Evolutionary conservation across 2,888 invertebrate genomes (phyloP).

Genomic region (Limnephilus auricula): DNA sequence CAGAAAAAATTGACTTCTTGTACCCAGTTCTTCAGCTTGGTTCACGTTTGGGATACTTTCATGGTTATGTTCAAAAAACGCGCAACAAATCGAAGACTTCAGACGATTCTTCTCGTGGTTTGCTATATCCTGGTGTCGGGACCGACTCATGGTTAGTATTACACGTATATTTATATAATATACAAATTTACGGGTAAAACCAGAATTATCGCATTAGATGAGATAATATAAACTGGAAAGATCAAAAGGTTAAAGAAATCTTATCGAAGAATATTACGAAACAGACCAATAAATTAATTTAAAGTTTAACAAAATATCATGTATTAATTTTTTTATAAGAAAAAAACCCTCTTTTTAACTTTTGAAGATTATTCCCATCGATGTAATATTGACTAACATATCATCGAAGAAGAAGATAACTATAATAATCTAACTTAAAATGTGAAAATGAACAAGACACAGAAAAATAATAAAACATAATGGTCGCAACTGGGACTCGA

Average conservation of each 20-base stretch:
- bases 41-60: slow-evolving; percentile 70
- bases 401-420: no score
- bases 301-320: no score
- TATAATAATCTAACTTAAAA: no score
- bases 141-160: slow-evolving; percentile 75
- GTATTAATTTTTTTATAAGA: no score
- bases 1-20: slow-evolving; percentile 24
- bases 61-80: slow-evolving; percentile 73
- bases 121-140: slow-evolving; percentile 76
- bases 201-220: not conserved
- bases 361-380: no score
- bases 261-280: not conserved
- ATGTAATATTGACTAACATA: no score
- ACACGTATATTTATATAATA: not conserved
- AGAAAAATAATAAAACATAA: no score
- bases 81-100: slow-evolving; percentile 70
- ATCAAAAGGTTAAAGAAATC: not conserved
- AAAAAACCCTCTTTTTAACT: no score
- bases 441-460: no score
- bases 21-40: slow-evolving; percentile 58
- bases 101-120: slow-evolving; percentile 72
- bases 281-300: not conserved
- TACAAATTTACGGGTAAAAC: not conserved
- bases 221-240: not conserved
- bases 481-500: no score